phyloP scores from a whole-genome alignment of 2,888 invertebrate species.

The Ditula angustiorana region DNA sequence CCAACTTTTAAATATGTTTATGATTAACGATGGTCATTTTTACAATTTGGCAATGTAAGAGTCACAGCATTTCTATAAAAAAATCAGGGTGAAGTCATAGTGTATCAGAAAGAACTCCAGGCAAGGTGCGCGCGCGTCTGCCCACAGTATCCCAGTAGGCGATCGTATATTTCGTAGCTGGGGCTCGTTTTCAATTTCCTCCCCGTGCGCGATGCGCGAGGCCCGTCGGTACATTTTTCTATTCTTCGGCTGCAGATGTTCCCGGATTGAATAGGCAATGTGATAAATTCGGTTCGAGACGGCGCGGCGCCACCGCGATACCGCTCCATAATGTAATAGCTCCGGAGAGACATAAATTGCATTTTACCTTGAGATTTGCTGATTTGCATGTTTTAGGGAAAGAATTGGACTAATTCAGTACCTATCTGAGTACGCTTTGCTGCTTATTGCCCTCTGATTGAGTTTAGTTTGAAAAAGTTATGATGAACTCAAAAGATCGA shows the following conservation, averaged over 20 bases:
- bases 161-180: conserved; percentile 5
- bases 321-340: conserved; percentile 38
- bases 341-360: conserved; percentile 35
- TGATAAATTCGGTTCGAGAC: conserved; percentile 80
- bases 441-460: conserved; percentile 1
- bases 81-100: no score
- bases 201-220: conserved; percentile 39
- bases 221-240: conserved; percentile 57
- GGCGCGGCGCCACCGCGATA: conserved; percentile 58
- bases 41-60: no score
- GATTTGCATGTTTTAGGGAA: conserved; percentile 36
- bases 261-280: conserved; percentile 80
- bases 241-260: conserved; percentile 72
- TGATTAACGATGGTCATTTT: no score
- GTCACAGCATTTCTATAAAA: no score
- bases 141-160: conserved; percentile 26
- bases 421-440: conserved; percentile 7
- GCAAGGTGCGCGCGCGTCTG: no score
- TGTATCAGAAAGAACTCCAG: no score
- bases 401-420: conserved; percentile 14
- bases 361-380: conserved; percentile 33
- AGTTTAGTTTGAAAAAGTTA: background rate
- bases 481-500: no score
- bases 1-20: no score
- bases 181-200: conserved; percentile 50